phyloP scores from a whole-genome alignment of 1,140 invertebrate genomes.

The Nylanderia fulva region DNA sequence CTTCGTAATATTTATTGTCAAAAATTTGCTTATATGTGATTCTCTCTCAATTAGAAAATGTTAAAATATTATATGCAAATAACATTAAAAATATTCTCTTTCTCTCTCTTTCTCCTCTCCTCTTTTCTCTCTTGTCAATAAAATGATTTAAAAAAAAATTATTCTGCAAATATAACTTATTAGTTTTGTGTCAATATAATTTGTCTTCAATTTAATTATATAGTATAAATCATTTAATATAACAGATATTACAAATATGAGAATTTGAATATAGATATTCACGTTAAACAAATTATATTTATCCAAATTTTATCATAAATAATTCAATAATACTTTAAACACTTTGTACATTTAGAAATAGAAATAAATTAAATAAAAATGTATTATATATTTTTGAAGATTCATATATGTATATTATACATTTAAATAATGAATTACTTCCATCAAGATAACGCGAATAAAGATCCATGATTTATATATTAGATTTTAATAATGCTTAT shows the following conservation, averaged over 20 bases:
- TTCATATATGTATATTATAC: not conserved
- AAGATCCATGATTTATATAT: not conserved
- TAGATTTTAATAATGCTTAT: not conserved
- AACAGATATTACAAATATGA: not conserved
- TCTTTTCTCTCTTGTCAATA: too few relatives aligned
- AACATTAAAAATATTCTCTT: too few relatives aligned
- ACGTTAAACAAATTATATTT: not conserved
- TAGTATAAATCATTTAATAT: not conserved
- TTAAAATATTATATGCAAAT: not conserved
- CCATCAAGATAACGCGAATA: not conserved
- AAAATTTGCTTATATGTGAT: not conserved
- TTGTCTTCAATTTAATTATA: constrained; percentile 10
- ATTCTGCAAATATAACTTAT: not conserved
- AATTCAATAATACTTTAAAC: not conserved
- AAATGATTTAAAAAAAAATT: not conserved
- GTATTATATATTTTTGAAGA: not conserved
- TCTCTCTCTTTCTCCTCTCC: too few relatives aligned
- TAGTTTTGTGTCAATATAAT: not conserved
- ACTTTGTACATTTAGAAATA: not conserved
- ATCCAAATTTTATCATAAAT: not conserved
- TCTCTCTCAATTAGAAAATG: not conserved
- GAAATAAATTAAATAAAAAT: not conserved
- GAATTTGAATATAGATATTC: not conserved
- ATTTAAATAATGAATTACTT: not conserved
- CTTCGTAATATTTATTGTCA: not conserved